A percentile compares a stretch with the other conserved stretches of the same genome.
phyloP scores from a whole-genome alignment of 2,797 vertebrate genomes.

The Pseudochirops corinnae region DNA sequence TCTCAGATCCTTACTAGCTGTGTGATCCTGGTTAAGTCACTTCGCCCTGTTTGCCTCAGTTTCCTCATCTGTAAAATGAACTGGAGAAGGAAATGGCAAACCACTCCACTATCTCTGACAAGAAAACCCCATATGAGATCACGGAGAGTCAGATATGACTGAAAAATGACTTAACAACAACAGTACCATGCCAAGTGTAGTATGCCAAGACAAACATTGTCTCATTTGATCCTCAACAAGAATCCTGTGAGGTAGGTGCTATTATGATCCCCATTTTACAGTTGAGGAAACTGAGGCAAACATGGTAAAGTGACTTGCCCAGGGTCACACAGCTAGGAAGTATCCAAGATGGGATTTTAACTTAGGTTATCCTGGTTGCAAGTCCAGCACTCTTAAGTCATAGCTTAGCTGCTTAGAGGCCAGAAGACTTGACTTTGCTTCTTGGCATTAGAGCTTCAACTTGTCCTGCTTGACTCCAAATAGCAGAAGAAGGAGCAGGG shows the following conservation, averaged over 20 bases:
- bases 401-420: neutral
- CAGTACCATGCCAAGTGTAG: neutral
- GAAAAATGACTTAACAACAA: conserved; percentile 19
- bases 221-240: neutral
- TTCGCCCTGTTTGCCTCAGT: neutral
- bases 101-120: neutral
- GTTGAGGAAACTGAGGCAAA: neutral
- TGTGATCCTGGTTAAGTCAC: neutral
- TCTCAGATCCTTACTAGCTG: neutral
- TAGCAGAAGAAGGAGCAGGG: neutral
- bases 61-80: conserved; percentile 43
- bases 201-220: neutral
- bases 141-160: conserved; percentile 14
- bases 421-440: neutral
- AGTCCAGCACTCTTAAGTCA: neutral
- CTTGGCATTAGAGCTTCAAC: neutral
- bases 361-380: neutral
- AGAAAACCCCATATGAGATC: neutral
- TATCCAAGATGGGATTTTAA: conserved; percentile 25
- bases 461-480: neutral
- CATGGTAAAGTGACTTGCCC: neutral
- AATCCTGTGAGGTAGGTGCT: neutral
- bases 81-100: conserved; percentile 3
- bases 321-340: neutral
- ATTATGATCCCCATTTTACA: conserved; percentile 27